Percentiles rank a stretch among this genome's conserved stretches.
phyloP scores from a whole-genome alignment of 2,888 invertebrate genomes.

The Diogma glabrata region DNA sequence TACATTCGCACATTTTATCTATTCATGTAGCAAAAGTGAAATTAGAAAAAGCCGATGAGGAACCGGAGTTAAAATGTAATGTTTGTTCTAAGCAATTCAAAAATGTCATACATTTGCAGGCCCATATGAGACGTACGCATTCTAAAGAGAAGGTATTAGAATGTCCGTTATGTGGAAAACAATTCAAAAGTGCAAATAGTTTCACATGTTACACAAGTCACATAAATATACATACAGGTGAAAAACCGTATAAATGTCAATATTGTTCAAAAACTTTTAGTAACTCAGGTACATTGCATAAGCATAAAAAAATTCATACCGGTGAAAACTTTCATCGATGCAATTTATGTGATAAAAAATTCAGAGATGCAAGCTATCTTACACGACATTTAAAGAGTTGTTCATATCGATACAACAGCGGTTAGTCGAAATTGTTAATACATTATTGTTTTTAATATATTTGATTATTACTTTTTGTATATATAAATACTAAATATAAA shows the following conservation, averaged over 20 bases:
- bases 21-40: conserved; percentile 7
- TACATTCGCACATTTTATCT: not conserved
- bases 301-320: conserved; percentile 9
- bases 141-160: conserved; percentile 4
- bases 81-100: conserved; percentile 6
- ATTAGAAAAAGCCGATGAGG: not conserved
- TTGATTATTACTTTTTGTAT: too few relatives aligned
- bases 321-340: conserved; percentile 9
- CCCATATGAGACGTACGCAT: conserved; percentile 3
- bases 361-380: conserved; percentile 8
- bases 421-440: too few relatives aligned
- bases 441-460: too few relatives aligned
- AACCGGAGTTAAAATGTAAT: conserved; percentile 7
- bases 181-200: conserved; percentile 10
- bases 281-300: conserved; percentile 7
- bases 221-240: conserved; percentile 7
- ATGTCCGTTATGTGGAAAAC: conserved; percentile 6
- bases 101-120: conserved; percentile 6
- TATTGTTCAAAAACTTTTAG: conserved; percentile 9
- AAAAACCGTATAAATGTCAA: conserved; percentile 8
- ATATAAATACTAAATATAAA: too few relatives aligned
- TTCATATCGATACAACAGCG: conserved; percentile 7
- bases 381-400: conserved; percentile 6
- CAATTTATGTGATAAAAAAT: conserved; percentile 8
- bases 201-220: conserved; percentile 7